Percentiles rank a stretch among this genome's conserved stretches.
phyloP scores from a whole-genome alignment of 2,888 invertebrate genomes.

The Troides helena region DNA sequence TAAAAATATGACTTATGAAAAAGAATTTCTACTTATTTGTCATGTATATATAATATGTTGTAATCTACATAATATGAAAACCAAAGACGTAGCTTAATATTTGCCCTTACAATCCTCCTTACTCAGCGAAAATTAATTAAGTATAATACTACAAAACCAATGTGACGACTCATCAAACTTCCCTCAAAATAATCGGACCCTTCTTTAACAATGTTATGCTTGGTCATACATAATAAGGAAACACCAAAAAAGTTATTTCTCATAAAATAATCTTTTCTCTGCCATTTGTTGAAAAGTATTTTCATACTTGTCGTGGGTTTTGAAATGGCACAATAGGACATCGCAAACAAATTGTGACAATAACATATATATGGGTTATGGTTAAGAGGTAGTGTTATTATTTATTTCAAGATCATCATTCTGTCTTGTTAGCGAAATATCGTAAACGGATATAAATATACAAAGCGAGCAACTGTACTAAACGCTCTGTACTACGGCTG shows the following conservation, averaged over 20 bases:
- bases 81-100: too few relatives aligned
- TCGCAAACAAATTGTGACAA: background rate
- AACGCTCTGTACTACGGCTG: conserved; percentile 12
- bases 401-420: background rate
- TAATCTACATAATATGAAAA: too few relatives aligned
- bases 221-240: too few relatives aligned
- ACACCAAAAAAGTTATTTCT: too few relatives aligned
- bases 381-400: background rate
- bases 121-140: background rate
- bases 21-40: too few relatives aligned
- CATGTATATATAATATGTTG: too few relatives aligned
- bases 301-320: background rate
- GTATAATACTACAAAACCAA: background rate
- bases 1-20: too few relatives aligned
- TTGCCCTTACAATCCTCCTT: too few relatives aligned
- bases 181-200: too few relatives aligned
- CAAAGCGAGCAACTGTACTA: conserved; percentile 6
- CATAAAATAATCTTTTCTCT: too few relatives aligned
- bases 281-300: too few relatives aligned
- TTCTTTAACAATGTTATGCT: too few relatives aligned
- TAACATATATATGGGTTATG: background rate
- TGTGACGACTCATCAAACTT: background rate
- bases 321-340: background rate
- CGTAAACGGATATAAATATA: background rate
- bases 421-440: background rate